Percentiles rank a stretch among this genome's conserved stretches.
Conservation (phyloP, 2,888 invertebrate genomes). For the Eupithecia pulchellata region DNA sequence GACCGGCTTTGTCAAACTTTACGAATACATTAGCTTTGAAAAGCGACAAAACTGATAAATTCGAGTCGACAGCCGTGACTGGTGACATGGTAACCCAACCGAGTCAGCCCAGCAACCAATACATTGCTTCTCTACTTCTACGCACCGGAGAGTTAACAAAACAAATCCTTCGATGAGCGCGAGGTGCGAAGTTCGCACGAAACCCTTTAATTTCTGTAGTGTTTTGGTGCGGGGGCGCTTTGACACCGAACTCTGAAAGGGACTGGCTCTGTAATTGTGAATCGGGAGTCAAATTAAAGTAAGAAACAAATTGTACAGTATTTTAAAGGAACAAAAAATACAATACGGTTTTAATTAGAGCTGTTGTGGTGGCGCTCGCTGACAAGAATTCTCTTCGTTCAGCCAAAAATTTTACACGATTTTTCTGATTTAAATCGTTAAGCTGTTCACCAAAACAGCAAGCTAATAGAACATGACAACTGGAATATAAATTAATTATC, state of each 20-base stretch:
- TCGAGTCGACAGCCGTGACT: slow-evolving; percentile 60
- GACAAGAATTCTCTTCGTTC: background rate
- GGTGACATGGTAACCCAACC: slow-evolving; percentile 27
- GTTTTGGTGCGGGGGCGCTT: slow-evolving; percentile 51
- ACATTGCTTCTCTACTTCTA: slow-evolving; percentile 44
- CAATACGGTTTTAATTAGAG: slow-evolving; percentile 9
- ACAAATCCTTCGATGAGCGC: slow-evolving; percentile 35
- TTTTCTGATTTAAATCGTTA: background rate
- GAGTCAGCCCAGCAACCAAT: slow-evolving; percentile 27
- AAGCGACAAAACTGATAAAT: slow-evolving; percentile 75
- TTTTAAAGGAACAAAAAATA: slow-evolving; percentile 11
- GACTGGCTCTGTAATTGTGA: slow-evolving; percentile 68
- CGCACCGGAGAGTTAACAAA: slow-evolving; percentile 6
- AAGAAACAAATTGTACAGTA: slow-evolving; percentile 56
- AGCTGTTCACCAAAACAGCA: background rate
- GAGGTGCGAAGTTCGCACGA: slow-evolving; percentile 4
- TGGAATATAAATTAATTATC: slow-evolving; percentile 4
- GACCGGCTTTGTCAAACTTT: slow-evolving; percentile 76
- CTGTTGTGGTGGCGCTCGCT: background rate
- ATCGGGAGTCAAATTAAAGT: slow-evolving; percentile 69
- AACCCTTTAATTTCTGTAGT: slow-evolving; percentile 35
- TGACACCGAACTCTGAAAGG: slow-evolving; percentile 70
- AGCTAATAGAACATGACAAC: background rate
- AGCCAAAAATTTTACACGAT: background rate
- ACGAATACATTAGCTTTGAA: slow-evolving; percentile 77